Percentiles rank a stretch among this genome's conserved stretches.
Conservation (phyloP, 2,888 invertebrate species). For the Galeruca laticollis region DNA sequence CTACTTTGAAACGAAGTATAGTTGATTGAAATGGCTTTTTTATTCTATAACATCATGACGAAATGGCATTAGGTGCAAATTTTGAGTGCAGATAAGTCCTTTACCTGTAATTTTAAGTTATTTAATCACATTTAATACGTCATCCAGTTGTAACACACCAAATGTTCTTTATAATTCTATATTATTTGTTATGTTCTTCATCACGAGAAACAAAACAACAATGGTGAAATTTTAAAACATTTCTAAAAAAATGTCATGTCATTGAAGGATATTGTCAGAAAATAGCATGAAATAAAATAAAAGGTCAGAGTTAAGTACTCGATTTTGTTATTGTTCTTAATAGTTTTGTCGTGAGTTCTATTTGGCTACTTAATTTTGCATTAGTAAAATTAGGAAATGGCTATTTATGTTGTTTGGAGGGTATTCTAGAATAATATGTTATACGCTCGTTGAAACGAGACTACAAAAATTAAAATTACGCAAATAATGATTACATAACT, state of each 20-base stretch:
- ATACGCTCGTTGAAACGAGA: background rate
- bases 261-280: background rate
- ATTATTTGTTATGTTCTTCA: background rate
- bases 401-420: background rate
- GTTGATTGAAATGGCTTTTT: too few relatives aligned
- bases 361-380: slow-evolving; percentile 10
- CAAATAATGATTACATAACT: too few relatives aligned
- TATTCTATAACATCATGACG: too few relatives aligned
- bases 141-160: background rate
- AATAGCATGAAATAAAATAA: background rate
- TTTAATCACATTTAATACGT: background rate
- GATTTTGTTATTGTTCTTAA: slow-evolving; percentile 5
- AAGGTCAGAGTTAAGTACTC: slow-evolving; percentile 5
- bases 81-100: too few relatives aligned
- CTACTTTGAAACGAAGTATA: too few relatives aligned
- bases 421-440: too few relatives aligned
- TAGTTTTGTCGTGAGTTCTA: slow-evolving; percentile 11
- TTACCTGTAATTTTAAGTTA: too few relatives aligned
- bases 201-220: background rate
- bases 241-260: background rate
- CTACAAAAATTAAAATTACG: background rate
- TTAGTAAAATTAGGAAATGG: slow-evolving; percentile 24
- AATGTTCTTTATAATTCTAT: too few relatives aligned
- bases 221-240: slow-evolving; percentile 1
- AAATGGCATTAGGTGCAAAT: too few relatives aligned